Evolutionary conservation across 2,888 invertebrate genomes (phyloP).

Genomic region (Agrilus mali): DNA sequence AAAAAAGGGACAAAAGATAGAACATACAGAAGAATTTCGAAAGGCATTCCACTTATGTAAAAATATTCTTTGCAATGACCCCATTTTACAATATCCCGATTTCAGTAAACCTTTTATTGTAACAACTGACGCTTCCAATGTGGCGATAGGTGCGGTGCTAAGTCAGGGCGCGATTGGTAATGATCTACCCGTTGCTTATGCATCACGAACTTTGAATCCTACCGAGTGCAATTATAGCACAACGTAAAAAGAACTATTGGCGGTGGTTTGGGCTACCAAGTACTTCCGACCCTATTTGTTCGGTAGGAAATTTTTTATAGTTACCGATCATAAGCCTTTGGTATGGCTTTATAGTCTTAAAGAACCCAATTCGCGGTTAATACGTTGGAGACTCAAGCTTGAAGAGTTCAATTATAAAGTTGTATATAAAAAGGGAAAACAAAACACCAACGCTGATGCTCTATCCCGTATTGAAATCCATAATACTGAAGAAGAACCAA

Average conservation of each 20-base stretch:
- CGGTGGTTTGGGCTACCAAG: slow-evolving; percentile 17
- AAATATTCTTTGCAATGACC: slow-evolving; percentile 8
- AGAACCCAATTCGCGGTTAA: slow-evolving; percentile 24
- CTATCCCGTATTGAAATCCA: slow-evolving; percentile 12
- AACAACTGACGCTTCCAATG: slow-evolving; percentile 16
- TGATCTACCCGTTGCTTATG: slow-evolving; percentile 15
- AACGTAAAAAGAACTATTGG: slow-evolving; percentile 18
- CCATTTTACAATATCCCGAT: slow-evolving; percentile 14
- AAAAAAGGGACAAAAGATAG: slow-evolving; percentile 6
- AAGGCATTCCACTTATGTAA: slow-evolving; percentile 5
- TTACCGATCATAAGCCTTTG: slow-evolving; percentile 28
- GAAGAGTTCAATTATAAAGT: slow-evolving; percentile 21
- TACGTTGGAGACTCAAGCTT: slow-evolving; percentile 26
- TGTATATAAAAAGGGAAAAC: slow-evolving; percentile 19
- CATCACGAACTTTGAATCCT: slow-evolving; percentile 12
- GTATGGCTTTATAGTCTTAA: slow-evolving; percentile 26
- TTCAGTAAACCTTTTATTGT: slow-evolving; percentile 12
- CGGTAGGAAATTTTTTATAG: slow-evolving; percentile 23
- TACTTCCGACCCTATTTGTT: slow-evolving; percentile 19
- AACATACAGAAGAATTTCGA: not conserved
- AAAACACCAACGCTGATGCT: slow-evolving; percentile 19
- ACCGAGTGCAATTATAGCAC: slow-evolving; percentile 15
- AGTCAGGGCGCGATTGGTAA: slow-evolving; percentile 10
- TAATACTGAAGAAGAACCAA: not conserved
- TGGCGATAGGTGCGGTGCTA: slow-evolving; percentile 14